Evolutionary conservation across 1,140 invertebrate genomes (phyloP), one percentile per base, ranked within the genome.

Genomic region (Hylyphantes graminicola): DNA sequence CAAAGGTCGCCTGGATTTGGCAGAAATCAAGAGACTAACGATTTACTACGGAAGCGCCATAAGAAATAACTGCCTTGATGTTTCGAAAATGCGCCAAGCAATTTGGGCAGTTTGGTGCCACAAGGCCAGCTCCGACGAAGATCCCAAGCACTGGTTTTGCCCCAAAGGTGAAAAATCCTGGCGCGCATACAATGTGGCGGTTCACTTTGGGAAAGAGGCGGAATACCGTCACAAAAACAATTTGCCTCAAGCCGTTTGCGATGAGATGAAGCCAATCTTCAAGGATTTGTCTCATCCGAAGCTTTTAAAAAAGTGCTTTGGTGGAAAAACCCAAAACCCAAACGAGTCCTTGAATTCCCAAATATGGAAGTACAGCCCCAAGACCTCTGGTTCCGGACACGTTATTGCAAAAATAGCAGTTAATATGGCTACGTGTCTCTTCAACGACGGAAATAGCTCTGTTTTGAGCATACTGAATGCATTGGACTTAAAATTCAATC

Each of bases 41-140:
- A 76, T 63, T 63, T 76, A 76, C 51, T 76, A 76, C 63, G 74
- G 74, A 12, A 61, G 15, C 3, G 74, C 59, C 21, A 76, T 76
- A 21, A 4, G 74, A 61, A 63, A 50, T 6, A 13, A 76, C 48
- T 12, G 10, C 2, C 48, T 48, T 10, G 17, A 9, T 48, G 55
- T 76, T 13, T 61, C 59, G 48, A 35, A 76, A 15, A 76, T 76
- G 57, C 35, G 35, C 35, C 35, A 35, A 35, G 35, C 35, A 35
- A 35, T 35, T 35, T 35, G 35, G 35, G 35, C 35, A 35, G 35
- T 35, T 35, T 35, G 35, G 35, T 35, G 35, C 15, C 55, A 12
- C 19, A 54, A 74, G 35, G 9, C 13, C 48, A 48, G 2, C 15
- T 57, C 15, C 2, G 17, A 74, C 57, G n/a, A 48, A 21, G 21